A percentile compares a stretch with the other conserved stretches of the same genome.
Conservation (phyloP, 2,797 vertebrate genomes). For the Anguilla pacifica region DNA sequence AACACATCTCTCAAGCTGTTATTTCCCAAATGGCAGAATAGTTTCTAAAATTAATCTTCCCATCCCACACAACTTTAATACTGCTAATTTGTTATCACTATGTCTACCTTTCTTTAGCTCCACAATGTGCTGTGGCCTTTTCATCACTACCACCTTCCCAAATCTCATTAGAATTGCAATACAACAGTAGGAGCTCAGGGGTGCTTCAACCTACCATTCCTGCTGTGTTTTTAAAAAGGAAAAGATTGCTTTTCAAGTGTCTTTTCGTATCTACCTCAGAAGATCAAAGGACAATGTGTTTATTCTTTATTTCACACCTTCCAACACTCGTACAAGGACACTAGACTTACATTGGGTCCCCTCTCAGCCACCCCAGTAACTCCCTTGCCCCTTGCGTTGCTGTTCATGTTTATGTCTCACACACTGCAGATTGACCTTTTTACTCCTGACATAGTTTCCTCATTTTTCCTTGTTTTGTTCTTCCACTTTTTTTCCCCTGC, state of each 20-base stretch:
- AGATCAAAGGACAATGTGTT: conserved; percentile 69
- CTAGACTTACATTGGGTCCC: conserved; percentile 32
- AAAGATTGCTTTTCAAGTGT: conserved; percentile 56
- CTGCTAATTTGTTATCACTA: not conserved
- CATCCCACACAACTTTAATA: conserved; percentile 22
- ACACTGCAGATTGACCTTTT: conserved; percentile 52
- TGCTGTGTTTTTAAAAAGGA: conserved; percentile 75
- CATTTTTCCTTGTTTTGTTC: conserved; percentile 17
- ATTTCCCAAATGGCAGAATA: not conserved
- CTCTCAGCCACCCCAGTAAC: conserved; percentile 58
- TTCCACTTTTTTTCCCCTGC: not conserved
- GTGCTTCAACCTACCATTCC: conserved; percentile 70
- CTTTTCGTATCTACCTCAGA: conserved; percentile 64
- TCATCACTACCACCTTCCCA: conserved; percentile 61
- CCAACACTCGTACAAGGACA: conserved; percentile 25
- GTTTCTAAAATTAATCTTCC: conserved; percentile 16
- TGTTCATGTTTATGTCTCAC: conserved; percentile 48
- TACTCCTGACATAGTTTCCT: conserved; percentile 45
- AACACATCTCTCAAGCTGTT: conserved; percentile 10
- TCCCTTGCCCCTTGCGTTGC: conserved; percentile 49
- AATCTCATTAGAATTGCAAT: conserved; percentile 81
- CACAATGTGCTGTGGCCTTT: conserved; percentile 58
- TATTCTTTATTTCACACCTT: conserved; percentile 54
- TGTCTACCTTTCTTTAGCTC: conserved; percentile 47
- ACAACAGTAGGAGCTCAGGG: conserved; percentile 76